Evolutionary conservation across 2,797 vertebrate genomes (phyloP), one percentile per base, ranked within the genome.

Genomic region (Columba guinea): DNA sequence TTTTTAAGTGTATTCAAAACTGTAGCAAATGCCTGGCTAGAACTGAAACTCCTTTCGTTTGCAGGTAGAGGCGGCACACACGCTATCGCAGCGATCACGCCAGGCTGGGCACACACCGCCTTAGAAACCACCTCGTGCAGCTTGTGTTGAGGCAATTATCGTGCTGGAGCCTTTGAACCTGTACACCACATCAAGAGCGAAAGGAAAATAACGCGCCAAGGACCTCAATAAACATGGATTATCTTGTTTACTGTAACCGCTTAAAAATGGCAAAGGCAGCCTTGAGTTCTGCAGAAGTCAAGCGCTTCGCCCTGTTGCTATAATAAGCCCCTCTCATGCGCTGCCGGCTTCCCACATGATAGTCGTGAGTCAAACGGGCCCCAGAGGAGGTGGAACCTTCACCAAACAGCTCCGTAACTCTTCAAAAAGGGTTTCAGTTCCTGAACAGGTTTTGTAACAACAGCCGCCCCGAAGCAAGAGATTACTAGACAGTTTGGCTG

Each of bases 351-450:
- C 81, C 75, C 78, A 28, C 65, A 13, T 3, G 26, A 9, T 21
- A 71, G 71, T 27, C 23, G 8, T 13, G 28, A 35, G 65, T 9
- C 9, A 26, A 27, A 4, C 39, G 14, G 88, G 59, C 2, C 84
- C 44, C 22, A 0, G 10, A 1, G 21, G 32, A 76, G 69, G 23
- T 82, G 84, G 62, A 14, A 55, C 81, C 62, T 13, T 11, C 69
- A 5, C 22, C 87, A 85, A 16, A 5, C 52, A 71, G 37, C 87
- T 73, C 12, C 0, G 52, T 39, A 22, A 83, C 81, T 2, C 52
- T 92, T 65, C 59, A 30, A 1, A 51, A 46, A 46, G 44, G 55
- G 68, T 85, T 84, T 95, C 93, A 4, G 68, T 90, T 97, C 95
- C 94, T 67, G 87, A 46, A 23, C 80, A 55, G 82, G 87, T 87